Evolutionary conservation across 2,888 invertebrate genomes (phyloP).

Genomic region (Drosophila multiciliata): DNA sequence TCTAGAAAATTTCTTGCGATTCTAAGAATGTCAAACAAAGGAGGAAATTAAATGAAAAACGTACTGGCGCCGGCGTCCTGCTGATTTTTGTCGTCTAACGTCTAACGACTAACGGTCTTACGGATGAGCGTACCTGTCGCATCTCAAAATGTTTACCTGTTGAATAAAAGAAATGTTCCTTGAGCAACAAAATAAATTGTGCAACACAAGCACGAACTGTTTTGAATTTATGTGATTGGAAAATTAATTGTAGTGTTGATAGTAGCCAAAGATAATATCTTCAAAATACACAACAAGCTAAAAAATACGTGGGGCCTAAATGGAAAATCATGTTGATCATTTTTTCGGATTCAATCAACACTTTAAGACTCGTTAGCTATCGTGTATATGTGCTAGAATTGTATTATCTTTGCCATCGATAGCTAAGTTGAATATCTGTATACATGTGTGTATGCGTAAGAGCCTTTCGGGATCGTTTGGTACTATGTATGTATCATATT

Average conservation of each 20-base stretch:
- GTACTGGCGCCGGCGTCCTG: constrained; percentile 77
- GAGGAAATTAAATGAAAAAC: constrained; percentile 51
- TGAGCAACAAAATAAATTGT: constrained; percentile 23
- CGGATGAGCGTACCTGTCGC: constrained; percentile 50
- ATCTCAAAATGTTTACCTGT: constrained; percentile 49
- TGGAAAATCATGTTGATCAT: constrained; percentile 46
- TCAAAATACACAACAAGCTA: neutral
- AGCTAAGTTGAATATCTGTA: neutral
- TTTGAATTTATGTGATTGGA: constrained; percentile 18
- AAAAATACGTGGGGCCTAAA: constrained; percentile 16
- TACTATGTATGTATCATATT: constrained; percentile 24
- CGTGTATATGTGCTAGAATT: constrained; percentile 21
- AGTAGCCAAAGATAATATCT: neutral
- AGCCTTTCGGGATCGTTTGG: constrained; percentile 1
- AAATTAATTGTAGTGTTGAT: constrained; percentile 13
- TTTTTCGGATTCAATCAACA: constrained; percentile 41
- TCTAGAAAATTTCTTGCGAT: constrained; percentile 38
- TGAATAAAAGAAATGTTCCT: constrained; percentile 23
- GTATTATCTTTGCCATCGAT: constrained; percentile 4
- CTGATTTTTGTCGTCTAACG: constrained; percentile 44
- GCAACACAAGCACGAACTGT: constrained; percentile 17
- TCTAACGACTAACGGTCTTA: constrained; percentile 32
- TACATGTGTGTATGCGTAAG: neutral
- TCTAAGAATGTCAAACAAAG: constrained; percentile 58
- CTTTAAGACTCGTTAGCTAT: constrained; percentile 54